phyloP scores from a whole-genome alignment of 2,888 invertebrate genomes.

The Elegia similella region DNA sequence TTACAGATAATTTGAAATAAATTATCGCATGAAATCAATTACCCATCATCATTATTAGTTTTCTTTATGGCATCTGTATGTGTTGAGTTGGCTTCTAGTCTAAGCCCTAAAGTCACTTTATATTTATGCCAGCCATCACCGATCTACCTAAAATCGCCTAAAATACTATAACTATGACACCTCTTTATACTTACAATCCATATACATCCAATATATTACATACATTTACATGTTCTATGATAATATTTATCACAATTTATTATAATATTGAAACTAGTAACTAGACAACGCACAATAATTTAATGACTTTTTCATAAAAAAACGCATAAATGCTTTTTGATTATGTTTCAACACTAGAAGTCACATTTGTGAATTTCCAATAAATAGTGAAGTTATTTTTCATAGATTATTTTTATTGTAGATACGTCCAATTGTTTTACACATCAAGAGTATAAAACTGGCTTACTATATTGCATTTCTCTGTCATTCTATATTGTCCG shows the following conservation, averaged over 20 bases:
- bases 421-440: not conserved
- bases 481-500: too few relatives aligned
- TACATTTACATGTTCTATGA: constrained; percentile 53
- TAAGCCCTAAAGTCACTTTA: too few relatives aligned
- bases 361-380: not conserved
- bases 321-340: constrained; percentile 15
- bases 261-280: constrained; percentile 52
- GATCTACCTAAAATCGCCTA: constrained; percentile 19
- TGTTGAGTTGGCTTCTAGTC: too few relatives aligned
- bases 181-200: constrained; percentile 53
- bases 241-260: constrained; percentile 69
- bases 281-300: constrained; percentile 65
- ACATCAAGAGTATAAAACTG: too few relatives aligned
- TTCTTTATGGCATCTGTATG: too few relatives aligned
- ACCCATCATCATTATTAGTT: too few relatives aligned
- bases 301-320: constrained; percentile 53
- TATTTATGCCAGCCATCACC: not conserved
- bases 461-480: too few relatives aligned
- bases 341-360: not conserved
- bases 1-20: too few relatives aligned
- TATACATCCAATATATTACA: constrained; percentile 46
- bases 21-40: too few relatives aligned
- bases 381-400: not conserved
- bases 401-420: not conserved
- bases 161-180: constrained; percentile 53